Conservation (phyloP, 2,113 vertebrate genomes). For the Pygathrix nemaeus region DNA sequence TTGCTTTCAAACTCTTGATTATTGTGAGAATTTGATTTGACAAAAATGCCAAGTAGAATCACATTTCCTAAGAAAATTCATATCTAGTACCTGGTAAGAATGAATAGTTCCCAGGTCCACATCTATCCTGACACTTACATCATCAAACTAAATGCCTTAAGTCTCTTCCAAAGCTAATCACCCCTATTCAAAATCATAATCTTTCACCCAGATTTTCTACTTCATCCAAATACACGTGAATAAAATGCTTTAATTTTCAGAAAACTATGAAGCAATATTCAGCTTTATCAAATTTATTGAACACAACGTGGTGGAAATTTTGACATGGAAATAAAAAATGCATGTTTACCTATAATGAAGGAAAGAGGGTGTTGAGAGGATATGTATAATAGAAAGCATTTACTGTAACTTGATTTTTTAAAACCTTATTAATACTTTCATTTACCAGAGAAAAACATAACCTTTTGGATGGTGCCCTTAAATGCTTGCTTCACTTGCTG, state of each 20-base stretch:
- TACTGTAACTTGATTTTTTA: not conserved
- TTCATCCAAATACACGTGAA: not conserved
- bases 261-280: not conserved
- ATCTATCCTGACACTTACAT: not conserved
- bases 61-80: not conserved
- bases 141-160: not conserved
- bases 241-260: not conserved
- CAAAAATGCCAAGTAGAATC: not conserved
- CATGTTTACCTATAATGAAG: not conserved
- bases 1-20: not conserved
- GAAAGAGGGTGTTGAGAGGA: not conserved
- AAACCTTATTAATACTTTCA: not conserved
- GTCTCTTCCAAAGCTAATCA: not conserved
- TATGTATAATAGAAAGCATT: not conserved
- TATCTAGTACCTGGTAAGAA: not conserved
- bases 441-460: slow-evolving; percentile 31
- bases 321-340: not conserved
- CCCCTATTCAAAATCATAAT: not conserved
- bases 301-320: not conserved
- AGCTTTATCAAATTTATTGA: not conserved
- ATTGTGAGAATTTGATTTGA: not conserved
- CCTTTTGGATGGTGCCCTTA: slow-evolving; percentile 35
- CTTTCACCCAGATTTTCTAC: not conserved
- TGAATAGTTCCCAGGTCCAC: not conserved
- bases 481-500: slow-evolving; percentile 64